Evolutionary conservation across 1,140 invertebrate genomes (phyloP).

Genomic region (Vanessa atalanta): DNA sequence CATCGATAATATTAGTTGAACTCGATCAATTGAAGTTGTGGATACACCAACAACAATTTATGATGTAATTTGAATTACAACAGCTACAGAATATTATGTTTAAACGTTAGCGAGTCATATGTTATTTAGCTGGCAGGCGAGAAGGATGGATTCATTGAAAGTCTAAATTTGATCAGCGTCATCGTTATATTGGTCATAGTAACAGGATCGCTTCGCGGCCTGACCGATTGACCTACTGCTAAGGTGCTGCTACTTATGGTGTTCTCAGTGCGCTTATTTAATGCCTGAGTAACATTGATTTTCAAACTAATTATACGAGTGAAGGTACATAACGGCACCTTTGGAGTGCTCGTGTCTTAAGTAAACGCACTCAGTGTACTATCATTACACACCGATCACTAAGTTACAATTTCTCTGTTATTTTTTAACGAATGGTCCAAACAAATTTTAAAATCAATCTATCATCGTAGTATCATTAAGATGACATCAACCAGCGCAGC

Average conservation of each 20-base stretch:
- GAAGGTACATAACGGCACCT: neutral
- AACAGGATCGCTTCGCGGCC: slow-evolving; percentile 11
- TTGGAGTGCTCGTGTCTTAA: neutral
- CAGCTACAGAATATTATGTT: neutral
- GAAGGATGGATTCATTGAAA: slow-evolving; percentile 39
- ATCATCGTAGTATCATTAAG: neutral
- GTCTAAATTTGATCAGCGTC: slow-evolving; percentile 36
- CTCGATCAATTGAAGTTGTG: no score
- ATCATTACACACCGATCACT: no score
- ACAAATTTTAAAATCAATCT: no score
- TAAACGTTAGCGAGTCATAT: slow-evolving; percentile 25
- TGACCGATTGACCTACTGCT: slow-evolving; percentile 18
- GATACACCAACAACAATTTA: no score
- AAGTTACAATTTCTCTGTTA: no score
- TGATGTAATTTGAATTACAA: no score
- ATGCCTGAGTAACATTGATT: neutral
- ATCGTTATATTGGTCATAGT: slow-evolving; percentile 32
- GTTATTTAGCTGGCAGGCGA: slow-evolving; percentile 19
- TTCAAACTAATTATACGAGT: neutral
- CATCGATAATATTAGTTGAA: no score
- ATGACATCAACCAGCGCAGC: slow-evolving; percentile 33
- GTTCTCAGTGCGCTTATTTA: neutral
- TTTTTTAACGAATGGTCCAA: no score
- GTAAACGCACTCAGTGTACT: neutral
- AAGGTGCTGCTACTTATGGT: slow-evolving; percentile 9